phyloP scores from a whole-genome alignment of 92 coral and sea anemone species.

The Parazoanthus darwini region DNA sequence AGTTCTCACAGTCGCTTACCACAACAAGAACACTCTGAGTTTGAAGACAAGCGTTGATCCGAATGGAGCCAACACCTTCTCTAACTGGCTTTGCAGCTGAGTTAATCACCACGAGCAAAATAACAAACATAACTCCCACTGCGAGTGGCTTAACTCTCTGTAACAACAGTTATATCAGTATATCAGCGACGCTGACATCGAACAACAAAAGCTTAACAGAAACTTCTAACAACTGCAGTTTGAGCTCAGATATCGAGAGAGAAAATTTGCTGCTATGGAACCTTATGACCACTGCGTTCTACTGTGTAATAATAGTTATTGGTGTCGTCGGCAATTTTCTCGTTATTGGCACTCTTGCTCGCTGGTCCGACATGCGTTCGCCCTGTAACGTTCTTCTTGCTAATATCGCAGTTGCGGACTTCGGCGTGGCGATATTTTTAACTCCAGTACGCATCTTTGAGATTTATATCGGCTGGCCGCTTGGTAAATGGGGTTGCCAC shows the following conservation, averaged over 20 bases:
- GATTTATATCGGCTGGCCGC: constrained; percentile 67
- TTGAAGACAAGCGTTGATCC: background rate
- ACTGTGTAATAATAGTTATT: constrained; percentile 41
- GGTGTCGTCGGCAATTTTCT: constrained; percentile 54
- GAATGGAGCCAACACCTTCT: constrained; percentile 4
- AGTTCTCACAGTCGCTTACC: background rate
- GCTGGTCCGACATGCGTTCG: constrained; percentile 62
- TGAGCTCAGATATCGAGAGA: background rate
- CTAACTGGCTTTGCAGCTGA: background rate
- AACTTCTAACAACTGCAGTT: background rate
- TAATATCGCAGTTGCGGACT: constrained; percentile 67
- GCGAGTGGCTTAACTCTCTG: background rate
- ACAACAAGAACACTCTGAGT: background rate
- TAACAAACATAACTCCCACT: background rate
- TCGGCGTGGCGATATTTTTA: constrained; percentile 55
- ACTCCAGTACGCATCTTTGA: constrained; percentile 70
- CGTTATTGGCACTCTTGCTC: constrained; percentile 56
- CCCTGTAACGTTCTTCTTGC: constrained; percentile 70
- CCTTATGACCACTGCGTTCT: constrained; percentile 51
- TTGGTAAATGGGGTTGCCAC: constrained; percentile 74
- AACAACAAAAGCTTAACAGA: background rate
- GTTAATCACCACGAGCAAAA: background rate
- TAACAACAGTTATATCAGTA: background rate
- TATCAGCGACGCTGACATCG: background rate
- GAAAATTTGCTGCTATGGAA: constrained; percentile 14